Conservation (phyloP, 2,113 vertebrate genomes). For the Vanacampus margaritifer region DNA sequence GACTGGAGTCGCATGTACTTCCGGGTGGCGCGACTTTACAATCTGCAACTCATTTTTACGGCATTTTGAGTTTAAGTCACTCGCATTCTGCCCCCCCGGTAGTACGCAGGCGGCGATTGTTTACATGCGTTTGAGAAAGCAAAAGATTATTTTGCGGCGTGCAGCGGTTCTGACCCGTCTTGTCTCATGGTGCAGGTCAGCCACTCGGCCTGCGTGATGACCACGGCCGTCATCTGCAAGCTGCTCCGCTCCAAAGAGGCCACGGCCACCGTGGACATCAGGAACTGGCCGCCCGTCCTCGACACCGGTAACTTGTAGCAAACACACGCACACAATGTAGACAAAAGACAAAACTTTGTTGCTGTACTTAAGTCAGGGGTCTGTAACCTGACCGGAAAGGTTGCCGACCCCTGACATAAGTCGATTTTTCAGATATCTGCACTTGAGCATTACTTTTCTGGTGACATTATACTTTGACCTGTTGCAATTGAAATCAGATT, state of each 20-base stretch:
- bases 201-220: constrained; percentile 95
- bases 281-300: constrained; percentile 94
- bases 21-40: too few relatives aligned
- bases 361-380: too few relatives aligned
- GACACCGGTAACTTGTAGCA: constrained; percentile 90
- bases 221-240: constrained; percentile 92
- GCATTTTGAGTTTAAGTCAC: too few relatives aligned
- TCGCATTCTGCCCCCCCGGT: too few relatives aligned
- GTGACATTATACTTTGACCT: too few relatives aligned
- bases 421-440: too few relatives aligned
- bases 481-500: not conserved
- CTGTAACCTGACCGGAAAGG: too few relatives aligned
- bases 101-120: too few relatives aligned
- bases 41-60: not conserved
- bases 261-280: constrained; percentile 88
- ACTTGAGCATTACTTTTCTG: too few relatives aligned
- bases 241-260: constrained; percentile 94
- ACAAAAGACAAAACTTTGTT: too few relatives aligned
- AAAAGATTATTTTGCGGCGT: not conserved
- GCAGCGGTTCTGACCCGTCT: not conserved
- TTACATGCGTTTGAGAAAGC: too few relatives aligned
- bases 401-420: too few relatives aligned
- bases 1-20: constrained; percentile 6
- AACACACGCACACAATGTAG: not conserved
- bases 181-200: constrained; percentile 79